A percentile compares a stretch with the other conserved stretches of the same genome.
Evolutionary conservation across 2,888 invertebrate species (phyloP).

Genomic region (Sympetrum striolatum): DNA sequence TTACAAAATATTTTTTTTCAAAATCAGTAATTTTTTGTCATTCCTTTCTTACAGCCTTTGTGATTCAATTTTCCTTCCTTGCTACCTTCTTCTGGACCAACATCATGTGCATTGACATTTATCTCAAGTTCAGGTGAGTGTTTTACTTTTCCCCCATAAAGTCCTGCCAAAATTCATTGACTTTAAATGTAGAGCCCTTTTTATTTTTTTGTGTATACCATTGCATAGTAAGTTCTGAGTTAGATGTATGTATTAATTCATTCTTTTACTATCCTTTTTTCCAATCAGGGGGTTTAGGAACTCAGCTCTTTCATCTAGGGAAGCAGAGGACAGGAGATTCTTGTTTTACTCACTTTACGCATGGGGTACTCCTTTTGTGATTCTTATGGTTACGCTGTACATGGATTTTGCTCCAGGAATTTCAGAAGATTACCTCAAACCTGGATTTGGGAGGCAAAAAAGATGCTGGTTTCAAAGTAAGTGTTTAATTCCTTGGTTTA

Average conservation of each 20-base stretch:
- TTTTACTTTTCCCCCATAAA: background rate
- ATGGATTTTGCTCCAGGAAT: slow-evolving; percentile 69
- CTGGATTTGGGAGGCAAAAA: slow-evolving; percentile 63
- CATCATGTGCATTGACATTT: slow-evolving; percentile 3
- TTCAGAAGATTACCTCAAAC: slow-evolving; percentile 60
- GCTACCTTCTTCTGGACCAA: slow-evolving; percentile 22
- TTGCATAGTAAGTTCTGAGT: background rate
- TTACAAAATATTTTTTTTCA: too few species aligned
- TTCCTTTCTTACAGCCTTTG: background rate
- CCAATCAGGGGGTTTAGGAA: background rate
- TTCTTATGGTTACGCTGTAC: slow-evolving; percentile 64
- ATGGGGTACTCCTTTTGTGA: slow-evolving; percentile 63
- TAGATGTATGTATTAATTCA: background rate
- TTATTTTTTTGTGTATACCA: background rate
- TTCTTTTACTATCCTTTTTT: background rate
- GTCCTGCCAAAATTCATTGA: background rate
- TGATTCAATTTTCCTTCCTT: slow-evolving; percentile 20
- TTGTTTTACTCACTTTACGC: slow-evolving; percentile 68
- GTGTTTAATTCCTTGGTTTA: background rate
- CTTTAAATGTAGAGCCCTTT: background rate
- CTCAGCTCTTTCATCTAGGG: background rate
- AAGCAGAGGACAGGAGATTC: slow-evolving; percentile 55
- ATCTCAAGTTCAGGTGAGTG: background rate
- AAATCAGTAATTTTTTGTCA: too few species aligned
- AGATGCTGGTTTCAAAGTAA: slow-evolving; percentile 69